Conservation (phyloP, 2,113 vertebrate species). For the Albula goreensis region DNA sequence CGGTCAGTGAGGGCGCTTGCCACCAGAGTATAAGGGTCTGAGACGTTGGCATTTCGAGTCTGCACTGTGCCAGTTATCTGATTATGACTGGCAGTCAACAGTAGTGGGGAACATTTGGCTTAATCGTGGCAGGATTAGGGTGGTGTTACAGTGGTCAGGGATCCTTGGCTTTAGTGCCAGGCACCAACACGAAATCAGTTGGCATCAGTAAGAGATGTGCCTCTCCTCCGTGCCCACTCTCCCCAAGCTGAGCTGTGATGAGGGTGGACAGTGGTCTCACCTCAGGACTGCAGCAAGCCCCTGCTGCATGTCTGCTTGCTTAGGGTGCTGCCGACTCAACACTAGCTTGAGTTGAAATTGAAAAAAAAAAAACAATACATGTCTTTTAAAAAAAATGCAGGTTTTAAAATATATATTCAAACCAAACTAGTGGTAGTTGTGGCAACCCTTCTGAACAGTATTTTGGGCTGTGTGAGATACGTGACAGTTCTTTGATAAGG, state of each 20-base stretch:
- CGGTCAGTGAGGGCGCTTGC: no score
- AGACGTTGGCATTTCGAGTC: background rate
- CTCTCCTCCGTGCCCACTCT: background rate
- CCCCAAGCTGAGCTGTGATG: no score
- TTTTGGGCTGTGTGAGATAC: background rate
- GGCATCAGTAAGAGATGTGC: background rate
- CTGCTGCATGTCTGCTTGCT: background rate
- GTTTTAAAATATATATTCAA: background rate
- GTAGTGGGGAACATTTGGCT: no score
- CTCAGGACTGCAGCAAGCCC: no score
- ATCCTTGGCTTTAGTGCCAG: background rate
- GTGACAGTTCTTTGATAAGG: no score
- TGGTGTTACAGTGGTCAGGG: background rate
- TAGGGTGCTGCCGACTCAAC: background rate
- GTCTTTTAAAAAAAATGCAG: background rate
- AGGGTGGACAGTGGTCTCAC: background rate
- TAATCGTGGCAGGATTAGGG: background rate
- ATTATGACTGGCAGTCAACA: background rate
- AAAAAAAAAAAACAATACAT: no score
- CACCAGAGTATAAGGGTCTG: background rate
- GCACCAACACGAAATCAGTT: background rate
- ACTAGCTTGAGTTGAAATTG: background rate
- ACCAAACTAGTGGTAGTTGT: background rate
- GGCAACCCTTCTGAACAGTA: background rate
- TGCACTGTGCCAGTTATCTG: background rate